Base-by-base conservation (phyloP, 2,113 vertebrate species). In the Todiramphus chloris region DNA sequence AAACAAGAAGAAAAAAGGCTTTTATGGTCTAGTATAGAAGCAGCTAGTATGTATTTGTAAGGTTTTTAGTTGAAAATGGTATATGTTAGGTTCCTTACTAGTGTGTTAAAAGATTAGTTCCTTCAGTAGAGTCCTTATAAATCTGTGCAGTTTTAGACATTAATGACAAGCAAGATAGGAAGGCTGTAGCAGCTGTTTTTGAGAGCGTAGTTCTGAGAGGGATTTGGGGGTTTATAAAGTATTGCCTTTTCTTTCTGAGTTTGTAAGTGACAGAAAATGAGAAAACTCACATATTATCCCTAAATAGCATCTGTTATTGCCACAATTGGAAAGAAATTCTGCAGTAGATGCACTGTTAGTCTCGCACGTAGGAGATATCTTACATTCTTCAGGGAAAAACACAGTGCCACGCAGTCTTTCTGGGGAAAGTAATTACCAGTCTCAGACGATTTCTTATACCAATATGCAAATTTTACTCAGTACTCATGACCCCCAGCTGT, bases 1-100 rank as follows among this genome's bases (percentile, higher is more conserved):
- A 93, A 94, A 91, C 84, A 94, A 69, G 89, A 76, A 74, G 50
- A 92, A 55, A 81, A 95, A 91, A 84, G 39, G 21, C 39, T 73
- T 92, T 92, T 93, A 62, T 78, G 46, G 43, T 70, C 43, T 63
- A 33, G 31, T 51, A 18, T 58, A 68, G 74, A 89, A 63, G 48
- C 28, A 87, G n/a, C 48, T 81, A 37, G 30, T 64, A 75, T 66
- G 31, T 82, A 64, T 95, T 93, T 90, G 41, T 90, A 62, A 89
- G 53, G 21, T 31, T 73, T 95, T 85, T 66, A 68, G 37, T 62
- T 93, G 53, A 78, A 89, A 93, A 91, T 66, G 15, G 25, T 85
- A 10, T 53, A 31, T 44, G 74, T 93, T 79, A 50, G 58, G 39
- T 86, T 90, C 92, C 88, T 95, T 73, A 81, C 16, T 13, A 55